Evolutionary conservation across 2,113 vertebrate genomes (phyloP).

Genomic region (Thamnophis sirtalis): DNA sequence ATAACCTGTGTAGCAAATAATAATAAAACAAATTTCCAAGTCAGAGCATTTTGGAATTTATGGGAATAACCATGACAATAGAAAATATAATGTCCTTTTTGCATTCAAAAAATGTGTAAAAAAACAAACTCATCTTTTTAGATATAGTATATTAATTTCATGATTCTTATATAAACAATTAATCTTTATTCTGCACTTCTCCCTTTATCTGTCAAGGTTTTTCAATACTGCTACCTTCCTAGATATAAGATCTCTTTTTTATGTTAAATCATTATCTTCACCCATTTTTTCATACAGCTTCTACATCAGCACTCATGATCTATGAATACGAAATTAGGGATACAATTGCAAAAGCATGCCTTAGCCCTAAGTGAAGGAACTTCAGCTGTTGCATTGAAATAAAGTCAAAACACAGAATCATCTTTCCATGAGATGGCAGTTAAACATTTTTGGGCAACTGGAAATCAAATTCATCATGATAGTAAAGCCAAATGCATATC

Average conservation of each 20-base stretch:
- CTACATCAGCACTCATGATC: not conserved
- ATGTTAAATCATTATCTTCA: not conserved
- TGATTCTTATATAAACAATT: not conserved
- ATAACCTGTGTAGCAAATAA: not conserved
- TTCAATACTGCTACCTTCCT: not conserved
- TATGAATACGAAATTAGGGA: not conserved
- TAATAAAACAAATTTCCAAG: not conserved
- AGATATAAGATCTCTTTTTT: not conserved
- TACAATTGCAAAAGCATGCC: not conserved
- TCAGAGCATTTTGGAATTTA: not conserved
- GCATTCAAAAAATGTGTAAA: not conserved
- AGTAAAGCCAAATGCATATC: not conserved
- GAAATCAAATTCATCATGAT: not conserved
- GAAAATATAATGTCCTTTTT: not conserved
- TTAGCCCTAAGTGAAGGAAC: not conserved
- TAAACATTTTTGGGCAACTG: accelerated
- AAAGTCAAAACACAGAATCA: not conserved
- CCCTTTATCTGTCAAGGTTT: not conserved
- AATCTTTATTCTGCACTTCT: not conserved
- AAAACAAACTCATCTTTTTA: not conserved
- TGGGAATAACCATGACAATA: not conserved
- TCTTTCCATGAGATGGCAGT: not conserved
- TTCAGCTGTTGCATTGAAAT: not conserved
- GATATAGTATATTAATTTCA: not conserved
- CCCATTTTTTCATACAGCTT: not conserved